phyloP scores from a whole-genome alignment of 2,113 vertebrate genomes.

The Acanthisitta chloris region DNA sequence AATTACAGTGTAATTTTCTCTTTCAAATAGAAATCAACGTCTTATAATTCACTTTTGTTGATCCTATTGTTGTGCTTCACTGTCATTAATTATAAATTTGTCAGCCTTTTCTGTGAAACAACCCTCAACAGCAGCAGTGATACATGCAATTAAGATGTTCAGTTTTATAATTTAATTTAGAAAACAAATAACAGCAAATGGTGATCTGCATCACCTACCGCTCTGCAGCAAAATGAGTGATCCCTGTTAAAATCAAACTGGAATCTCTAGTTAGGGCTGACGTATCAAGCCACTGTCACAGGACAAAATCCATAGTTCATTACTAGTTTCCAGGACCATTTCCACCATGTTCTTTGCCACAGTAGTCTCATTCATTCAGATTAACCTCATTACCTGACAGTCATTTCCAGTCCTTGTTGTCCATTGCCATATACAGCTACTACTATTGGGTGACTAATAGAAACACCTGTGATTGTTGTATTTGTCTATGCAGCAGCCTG shows the following conservation, averaged over 20 bases:
- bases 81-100: constrained; percentile 37
- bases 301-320: neutral
- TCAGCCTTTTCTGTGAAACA: neutral
- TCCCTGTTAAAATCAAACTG: neutral
- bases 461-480: neutral
- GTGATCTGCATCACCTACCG: neutral
- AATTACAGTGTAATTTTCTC: constrained; percentile 31
- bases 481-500: neutral
- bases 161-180: constrained; percentile 5
- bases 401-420: neutral
- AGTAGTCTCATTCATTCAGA: neutral
- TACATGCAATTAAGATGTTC: neutral
- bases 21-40: neutral
- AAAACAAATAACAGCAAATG: constrained; percentile 19
- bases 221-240: neutral
- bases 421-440: neutral
- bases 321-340: neutral
- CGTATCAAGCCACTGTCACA: neutral
- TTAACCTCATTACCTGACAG: neutral
- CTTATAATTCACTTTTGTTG: constrained; percentile 30
- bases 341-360: neutral
- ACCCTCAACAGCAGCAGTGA: neutral
- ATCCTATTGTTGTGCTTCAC: constrained; percentile 28
- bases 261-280: neutral
- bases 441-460: neutral